Evolutionary conservation across 2,888 invertebrate species (phyloP).

Genomic region (Ecdyonurus torrentis): DNA sequence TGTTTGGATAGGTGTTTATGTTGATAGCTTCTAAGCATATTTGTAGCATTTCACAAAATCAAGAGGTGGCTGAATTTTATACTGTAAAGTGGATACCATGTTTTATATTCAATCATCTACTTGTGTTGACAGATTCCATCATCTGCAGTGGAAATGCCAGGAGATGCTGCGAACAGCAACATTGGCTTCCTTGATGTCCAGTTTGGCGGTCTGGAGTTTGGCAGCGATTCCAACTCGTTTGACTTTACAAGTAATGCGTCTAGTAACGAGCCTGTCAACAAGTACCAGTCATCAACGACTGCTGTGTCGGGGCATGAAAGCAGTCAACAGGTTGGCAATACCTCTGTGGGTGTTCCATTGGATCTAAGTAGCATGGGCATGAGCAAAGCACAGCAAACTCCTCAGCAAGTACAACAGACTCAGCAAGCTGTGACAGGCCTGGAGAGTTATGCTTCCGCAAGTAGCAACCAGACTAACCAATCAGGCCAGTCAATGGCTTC

Average conservation of each 20-base stretch:
- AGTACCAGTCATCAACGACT: constrained; percentile 25
- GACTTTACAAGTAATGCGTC: constrained; percentile 18
- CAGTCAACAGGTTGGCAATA: too few relatives aligned
- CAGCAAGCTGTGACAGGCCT: too few relatives aligned
- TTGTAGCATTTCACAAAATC: too few relatives aligned
- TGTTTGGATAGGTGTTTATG: too few relatives aligned
- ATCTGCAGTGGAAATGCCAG: constrained; percentile 91
- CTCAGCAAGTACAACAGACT: too few relatives aligned
- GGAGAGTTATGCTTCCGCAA: too few relatives aligned
- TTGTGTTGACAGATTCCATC: constrained; percentile 65
- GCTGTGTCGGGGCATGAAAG: background rate
- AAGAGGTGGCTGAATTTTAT: too few relatives aligned
- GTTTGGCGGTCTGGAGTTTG: constrained; percentile 76
- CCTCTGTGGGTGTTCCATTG: too few relatives aligned
- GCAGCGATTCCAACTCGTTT: constrained; percentile 34
- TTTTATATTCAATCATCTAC: too few relatives aligned
- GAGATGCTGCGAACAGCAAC: constrained; percentile 58
- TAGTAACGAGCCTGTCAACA: constrained; percentile 21
- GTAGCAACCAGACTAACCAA: too few relatives aligned
- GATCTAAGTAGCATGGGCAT: background rate
- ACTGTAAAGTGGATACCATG: too few relatives aligned
- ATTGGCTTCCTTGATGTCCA: constrained; percentile 76
- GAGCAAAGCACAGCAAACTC: background rate
- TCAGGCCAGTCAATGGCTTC: too few relatives aligned
- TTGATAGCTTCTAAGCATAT: background rate